Conservation (phyloP, 1,140 invertebrate genomes). For the Coenobita brevimanus region DNA sequence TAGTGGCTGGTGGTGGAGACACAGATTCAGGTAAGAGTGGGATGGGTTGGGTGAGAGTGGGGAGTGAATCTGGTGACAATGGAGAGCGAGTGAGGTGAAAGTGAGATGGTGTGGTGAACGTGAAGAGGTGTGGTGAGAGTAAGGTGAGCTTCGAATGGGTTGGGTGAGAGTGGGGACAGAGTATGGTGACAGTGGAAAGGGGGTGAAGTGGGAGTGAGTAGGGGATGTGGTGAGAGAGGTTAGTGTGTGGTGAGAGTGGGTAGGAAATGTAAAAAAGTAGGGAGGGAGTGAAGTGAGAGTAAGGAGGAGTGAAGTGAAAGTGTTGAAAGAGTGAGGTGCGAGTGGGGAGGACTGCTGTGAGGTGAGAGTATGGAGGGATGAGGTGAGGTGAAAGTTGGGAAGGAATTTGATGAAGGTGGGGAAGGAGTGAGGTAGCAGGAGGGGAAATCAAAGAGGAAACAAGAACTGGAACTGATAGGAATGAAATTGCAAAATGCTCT, state of each 20-base stretch:
- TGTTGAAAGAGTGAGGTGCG: background rate
- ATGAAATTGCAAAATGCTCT: background rate
- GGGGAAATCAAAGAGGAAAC: background rate
- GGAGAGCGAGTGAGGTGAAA: no score
- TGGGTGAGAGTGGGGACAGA: no score
- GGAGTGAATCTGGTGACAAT: no score
- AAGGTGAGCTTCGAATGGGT: no score
- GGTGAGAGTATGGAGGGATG: background rate
- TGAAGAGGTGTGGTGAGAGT: background rate
- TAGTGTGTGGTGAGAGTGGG: no score
- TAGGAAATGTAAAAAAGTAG: background rate
- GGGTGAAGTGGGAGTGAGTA: no score
- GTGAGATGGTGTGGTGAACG: no score
- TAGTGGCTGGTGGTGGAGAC: background rate
- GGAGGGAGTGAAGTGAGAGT: background rate
- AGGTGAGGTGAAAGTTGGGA: background rate
- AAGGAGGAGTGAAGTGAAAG: background rate
- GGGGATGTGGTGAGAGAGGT: no score
- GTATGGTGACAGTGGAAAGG: no score
- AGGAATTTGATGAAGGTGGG: background rate
- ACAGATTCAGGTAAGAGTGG: background rate
- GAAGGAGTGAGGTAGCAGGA: background rate
- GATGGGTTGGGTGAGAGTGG: background rate
- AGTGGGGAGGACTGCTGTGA: background rate
- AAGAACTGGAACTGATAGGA: background rate